Conservation (phyloP, 2,888 invertebrate genomes). For the Hypselothyrea guttata region DNA sequence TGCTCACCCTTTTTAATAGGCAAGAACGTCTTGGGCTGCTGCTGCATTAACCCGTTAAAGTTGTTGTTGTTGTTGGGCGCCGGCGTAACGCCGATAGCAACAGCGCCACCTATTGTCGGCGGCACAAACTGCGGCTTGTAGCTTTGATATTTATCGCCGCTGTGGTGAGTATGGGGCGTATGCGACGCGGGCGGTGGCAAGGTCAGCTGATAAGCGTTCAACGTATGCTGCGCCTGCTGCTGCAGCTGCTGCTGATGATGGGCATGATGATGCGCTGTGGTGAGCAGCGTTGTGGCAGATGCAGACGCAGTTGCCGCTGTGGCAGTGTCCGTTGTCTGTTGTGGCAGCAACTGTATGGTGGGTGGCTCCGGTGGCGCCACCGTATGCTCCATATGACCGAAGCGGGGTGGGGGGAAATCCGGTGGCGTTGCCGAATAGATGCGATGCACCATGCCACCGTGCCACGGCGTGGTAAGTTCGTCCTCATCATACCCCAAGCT, state of each 20-base stretch:
- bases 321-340: constrained; percentile 53
- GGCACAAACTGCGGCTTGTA: constrained; percentile 62
- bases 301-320: constrained; percentile 19
- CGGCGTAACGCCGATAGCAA: constrained; percentile 18
- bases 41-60: constrained; percentile 55
- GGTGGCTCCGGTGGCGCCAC: constrained; percentile 69
- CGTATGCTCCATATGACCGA: constrained; percentile 60
- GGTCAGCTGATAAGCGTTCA: constrained; percentile 59
- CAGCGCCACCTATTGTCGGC: constrained; percentile 44
- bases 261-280: constrained; percentile 50
- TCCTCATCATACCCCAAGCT: constrained; percentile 35
- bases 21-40: constrained; percentile 70
- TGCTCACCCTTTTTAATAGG: constrained; percentile 79
- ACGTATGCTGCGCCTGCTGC: constrained; percentile 47
- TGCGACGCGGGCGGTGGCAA: constrained; percentile 38
- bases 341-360: constrained; percentile 51
- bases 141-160: constrained; percentile 63
- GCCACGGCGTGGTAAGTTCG: constrained; percentile 70
- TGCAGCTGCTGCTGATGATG: constrained; percentile 55
- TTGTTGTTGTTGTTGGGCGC: constrained; percentile 36
- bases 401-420: constrained; percentile 76
- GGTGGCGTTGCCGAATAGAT: constrained; percentile 71
- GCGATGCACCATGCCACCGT: constrained; percentile 42
- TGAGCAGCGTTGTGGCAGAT: constrained; percentile 19
- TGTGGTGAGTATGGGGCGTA: constrained; percentile 21